phyloP scores from a whole-genome alignment of 2,797 vertebrate species.

The Paratrypauchen microcephalus region DNA sequence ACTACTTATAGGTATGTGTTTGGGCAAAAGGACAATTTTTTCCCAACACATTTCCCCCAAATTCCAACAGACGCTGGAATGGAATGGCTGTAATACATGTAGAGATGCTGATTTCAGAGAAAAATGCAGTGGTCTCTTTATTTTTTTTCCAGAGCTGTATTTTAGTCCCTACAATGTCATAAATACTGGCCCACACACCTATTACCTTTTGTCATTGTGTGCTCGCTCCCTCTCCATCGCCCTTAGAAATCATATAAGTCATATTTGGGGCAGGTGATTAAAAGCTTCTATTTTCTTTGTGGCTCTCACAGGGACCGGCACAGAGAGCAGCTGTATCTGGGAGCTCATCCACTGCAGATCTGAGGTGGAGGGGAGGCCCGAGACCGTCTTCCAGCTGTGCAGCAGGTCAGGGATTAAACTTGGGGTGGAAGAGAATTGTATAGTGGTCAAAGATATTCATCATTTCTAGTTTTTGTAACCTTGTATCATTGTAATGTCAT shows the following conservation, averaged over 20 bases:
- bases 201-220: conserved; percentile 25
- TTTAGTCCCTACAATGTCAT: too few species aligned
- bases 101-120: too few species aligned
- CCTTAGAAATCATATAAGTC: conserved; percentile 54
- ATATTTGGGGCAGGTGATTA: conserved; percentile 55
- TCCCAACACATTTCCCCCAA: too few species aligned
- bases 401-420: conserved; percentile 84
- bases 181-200: background rate
- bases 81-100: too few species aligned
- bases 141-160: too few species aligned
- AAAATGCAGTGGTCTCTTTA: too few species aligned
- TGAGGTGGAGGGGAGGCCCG: conserved; percentile 91
- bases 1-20: too few species aligned
- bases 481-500: background rate
- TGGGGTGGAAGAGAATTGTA: background rate
- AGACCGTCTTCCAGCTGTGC: conserved; percentile 92
- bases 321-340: conserved; percentile 92
- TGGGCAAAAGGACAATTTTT: too few species aligned
- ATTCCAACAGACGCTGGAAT: too few species aligned
- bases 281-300: conserved; percentile 46
- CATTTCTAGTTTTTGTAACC: conserved; percentile 4
- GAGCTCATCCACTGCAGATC: conserved; percentile 95
- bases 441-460: background rate
- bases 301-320: conserved; percentile 69
- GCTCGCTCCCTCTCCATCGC: conserved; percentile 26